phyloP scores from a whole-genome alignment of 2,888 invertebrate species.

The Dorcus parallelipipedus region DNA sequence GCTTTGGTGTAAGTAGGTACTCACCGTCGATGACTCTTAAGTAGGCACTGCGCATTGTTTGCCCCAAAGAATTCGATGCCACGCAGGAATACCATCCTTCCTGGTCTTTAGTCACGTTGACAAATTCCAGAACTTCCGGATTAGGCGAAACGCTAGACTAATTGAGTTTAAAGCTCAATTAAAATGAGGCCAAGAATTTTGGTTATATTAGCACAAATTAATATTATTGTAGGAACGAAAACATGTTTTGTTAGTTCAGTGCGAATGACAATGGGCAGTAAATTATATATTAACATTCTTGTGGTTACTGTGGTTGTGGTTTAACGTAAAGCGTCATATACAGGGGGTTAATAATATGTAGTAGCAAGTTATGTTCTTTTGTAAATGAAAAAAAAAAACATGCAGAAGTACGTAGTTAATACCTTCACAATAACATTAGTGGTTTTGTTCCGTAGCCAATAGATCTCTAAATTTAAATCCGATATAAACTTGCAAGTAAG shows the following conservation, averaged over 20 bases:
- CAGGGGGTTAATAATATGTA: too few species aligned
- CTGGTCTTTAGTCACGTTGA: constrained; percentile 83
- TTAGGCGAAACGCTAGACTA: background rate
- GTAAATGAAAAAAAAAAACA: too few species aligned
- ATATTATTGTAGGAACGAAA: too few species aligned
- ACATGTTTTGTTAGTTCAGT: too few species aligned
- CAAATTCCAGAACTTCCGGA: constrained; percentile 63
- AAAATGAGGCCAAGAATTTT: too few species aligned
- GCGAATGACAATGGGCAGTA: too few species aligned
- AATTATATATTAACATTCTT: too few species aligned
- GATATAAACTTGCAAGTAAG: constrained; percentile 82
- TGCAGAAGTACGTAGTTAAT: background rate
- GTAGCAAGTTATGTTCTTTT: too few species aligned
- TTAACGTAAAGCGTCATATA: too few species aligned
- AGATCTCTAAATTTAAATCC: constrained; percentile 79
- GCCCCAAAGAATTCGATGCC: constrained; percentile 84
- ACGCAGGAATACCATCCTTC: constrained; percentile 97
- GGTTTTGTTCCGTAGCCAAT: constrained; percentile 57
- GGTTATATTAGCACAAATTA: too few species aligned
- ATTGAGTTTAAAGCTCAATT: too few species aligned
- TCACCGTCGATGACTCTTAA: constrained; percentile 75
- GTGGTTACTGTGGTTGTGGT: too few species aligned
- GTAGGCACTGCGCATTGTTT: constrained; percentile 75
- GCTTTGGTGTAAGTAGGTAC: constrained; percentile 10
- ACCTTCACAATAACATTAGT: constrained; percentile 23